These are phyloP conservation scores for Liparis tanakae DNA, from an alignment of 2,797 vertebrate species.

Conservation along the genomic window DNA sequence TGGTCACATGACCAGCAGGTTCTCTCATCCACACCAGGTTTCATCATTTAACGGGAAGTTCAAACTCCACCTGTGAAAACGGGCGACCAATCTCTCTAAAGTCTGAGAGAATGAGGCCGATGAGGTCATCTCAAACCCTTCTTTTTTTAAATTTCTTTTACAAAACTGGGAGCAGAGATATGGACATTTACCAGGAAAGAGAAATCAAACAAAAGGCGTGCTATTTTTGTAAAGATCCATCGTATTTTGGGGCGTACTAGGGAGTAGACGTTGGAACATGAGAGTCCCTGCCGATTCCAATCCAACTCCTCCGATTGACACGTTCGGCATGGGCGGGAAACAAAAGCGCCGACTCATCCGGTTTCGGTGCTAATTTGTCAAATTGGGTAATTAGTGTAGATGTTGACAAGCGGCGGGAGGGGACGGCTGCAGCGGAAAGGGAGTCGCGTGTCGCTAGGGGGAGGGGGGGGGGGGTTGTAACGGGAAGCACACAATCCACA, in stretches of 20 bases:
- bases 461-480: slow-evolving; percentile 19
- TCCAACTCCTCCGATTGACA: background rate
- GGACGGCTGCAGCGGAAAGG: slow-evolving; percentile 32
- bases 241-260: background rate
- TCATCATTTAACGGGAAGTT: background rate
- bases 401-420: background rate
- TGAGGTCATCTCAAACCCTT: background rate
- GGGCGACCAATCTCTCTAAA: background rate
- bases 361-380: slow-evolving; percentile 17
- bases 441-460: slow-evolving; percentile 35
- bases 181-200: background rate
- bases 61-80: background rate
- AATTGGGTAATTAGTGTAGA: slow-evolving; percentile 28
- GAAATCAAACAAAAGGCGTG: background rate
- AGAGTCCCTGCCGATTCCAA: background rate
- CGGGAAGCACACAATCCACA: slow-evolving; percentile 57
- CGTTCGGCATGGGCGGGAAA: slow-evolving; percentile 43
- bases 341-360: slow-evolving; percentile 20
- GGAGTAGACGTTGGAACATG: background rate
- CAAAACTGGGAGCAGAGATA: background rate
- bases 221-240: background rate
- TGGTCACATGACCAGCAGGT: background rate
- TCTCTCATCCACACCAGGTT: background rate
- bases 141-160: background rate
- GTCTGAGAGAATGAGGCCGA: background rate